Percentiles rank a stretch among this genome's conserved stretches.
Conservation (phyloP, 2,888 invertebrate species). For the Spodoptera exigua region DNA sequence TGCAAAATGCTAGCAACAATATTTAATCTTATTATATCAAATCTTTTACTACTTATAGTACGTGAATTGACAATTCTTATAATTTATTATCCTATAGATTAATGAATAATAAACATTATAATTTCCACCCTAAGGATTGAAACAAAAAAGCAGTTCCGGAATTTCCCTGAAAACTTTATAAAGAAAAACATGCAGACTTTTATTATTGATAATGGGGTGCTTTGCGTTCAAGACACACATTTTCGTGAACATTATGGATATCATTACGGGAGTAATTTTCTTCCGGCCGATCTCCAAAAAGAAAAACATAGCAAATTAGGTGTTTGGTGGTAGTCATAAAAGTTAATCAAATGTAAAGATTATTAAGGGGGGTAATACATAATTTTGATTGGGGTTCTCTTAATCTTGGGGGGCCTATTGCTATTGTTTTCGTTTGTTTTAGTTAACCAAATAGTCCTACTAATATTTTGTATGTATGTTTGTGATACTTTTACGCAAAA, state of each 20-base stretch:
- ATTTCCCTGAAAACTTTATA: constrained; percentile 10
- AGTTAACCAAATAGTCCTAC: too few relatives aligned
- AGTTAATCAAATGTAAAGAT: constrained; percentile 25
- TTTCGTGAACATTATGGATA: constrained; percentile 36
- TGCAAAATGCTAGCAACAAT: too few relatives aligned
- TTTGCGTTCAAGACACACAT: constrained; percentile 37
- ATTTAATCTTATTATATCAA: too few relatives aligned
- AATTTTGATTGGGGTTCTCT: too few relatives aligned
- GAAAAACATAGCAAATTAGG: constrained; percentile 32
- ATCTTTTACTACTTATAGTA: too few relatives aligned
- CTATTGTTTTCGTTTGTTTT: too few relatives aligned
- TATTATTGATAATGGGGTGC: constrained; percentile 41
- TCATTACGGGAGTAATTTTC: constrained; percentile 44
- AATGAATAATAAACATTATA: constrained; percentile 15
- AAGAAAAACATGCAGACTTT: constrained; percentile 25
- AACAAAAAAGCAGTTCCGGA: constrained; percentile 15
- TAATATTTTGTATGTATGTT: too few relatives aligned
- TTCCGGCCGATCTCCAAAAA: constrained; percentile 18
- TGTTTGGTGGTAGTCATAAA: constrained; percentile 8
- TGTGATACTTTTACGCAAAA: too few relatives aligned
- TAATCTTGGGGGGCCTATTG: too few relatives aligned
- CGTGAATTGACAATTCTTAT: too few relatives aligned
- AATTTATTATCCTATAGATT: constrained; percentile 1
- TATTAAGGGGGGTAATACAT: constrained; percentile 12
- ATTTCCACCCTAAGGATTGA: constrained; percentile 12